Percentiles rank a stretch among this genome's conserved stretches.
Evolutionary conservation across 35 echinoderm and acorn worm species (phyloP).

Genomic region (Ophiothrix spiculata): DNA sequence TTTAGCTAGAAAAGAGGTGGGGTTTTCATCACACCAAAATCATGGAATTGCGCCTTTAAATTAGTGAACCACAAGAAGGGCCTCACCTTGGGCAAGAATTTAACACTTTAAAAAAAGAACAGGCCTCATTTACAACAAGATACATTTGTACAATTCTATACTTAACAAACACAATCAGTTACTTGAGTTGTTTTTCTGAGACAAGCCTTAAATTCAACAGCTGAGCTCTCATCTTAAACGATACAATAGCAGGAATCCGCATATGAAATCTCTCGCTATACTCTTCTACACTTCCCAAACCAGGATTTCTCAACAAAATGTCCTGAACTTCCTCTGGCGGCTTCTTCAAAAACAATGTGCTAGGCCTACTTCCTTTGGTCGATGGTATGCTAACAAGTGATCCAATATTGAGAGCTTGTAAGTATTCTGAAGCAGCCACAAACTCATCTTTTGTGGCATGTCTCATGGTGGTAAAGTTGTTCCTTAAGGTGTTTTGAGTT

Average conservation of each 20-base stretch:
- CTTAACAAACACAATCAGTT: too few relatives aligned
- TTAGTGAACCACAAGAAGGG: too few relatives aligned
- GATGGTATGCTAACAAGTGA: not conserved
- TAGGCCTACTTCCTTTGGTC: not conserved
- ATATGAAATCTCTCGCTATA: not conserved
- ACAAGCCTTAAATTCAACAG: not conserved
- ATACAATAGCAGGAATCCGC: not conserved
- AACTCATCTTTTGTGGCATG: not conserved
- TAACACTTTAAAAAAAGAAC: too few relatives aligned
- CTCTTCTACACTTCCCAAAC: not conserved
- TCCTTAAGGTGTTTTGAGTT: not conserved
- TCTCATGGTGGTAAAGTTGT: not conserved
- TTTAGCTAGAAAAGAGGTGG: too few relatives aligned
- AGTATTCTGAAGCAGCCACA: not conserved
- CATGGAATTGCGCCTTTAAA: too few relatives aligned
- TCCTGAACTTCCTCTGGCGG: not conserved
- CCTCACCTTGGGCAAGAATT: too few relatives aligned
- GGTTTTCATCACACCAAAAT: too few relatives aligned
- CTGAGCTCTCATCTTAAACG: not conserved
- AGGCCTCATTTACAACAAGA: too few relatives aligned
- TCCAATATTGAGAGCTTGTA: not conserved
- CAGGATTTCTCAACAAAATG: not conserved
- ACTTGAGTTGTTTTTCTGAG: not conserved
- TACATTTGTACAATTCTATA: too few relatives aligned
- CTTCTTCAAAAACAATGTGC: not conserved